Percentiles rank a stretch among this genome's conserved stretches.
Conservation (phyloP, 2,113 vertebrate genomes). For the Pelodiscus sinensis region DNA sequence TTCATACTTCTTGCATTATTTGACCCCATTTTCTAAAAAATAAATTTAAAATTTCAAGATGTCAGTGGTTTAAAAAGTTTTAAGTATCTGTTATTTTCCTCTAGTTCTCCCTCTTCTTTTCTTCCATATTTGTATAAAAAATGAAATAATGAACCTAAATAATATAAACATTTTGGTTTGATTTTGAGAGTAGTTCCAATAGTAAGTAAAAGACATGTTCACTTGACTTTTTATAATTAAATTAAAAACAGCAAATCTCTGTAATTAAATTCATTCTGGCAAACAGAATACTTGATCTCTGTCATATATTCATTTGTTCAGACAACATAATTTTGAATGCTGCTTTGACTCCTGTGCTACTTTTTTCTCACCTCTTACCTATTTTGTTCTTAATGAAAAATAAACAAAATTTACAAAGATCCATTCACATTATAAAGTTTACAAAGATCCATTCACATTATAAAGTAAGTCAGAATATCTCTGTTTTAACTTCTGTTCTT, state of each 20-base stretch:
- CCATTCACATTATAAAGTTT: background rate
- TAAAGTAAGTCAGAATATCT: background rate
- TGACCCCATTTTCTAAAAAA: background rate
- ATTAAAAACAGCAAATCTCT: background rate
- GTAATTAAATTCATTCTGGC: rapidly evolving
- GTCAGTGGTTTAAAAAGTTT: background rate
- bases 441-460: background rate
- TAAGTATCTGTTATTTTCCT: background rate
- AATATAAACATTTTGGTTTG: background rate
- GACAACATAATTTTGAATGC: background rate
- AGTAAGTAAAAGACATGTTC: background rate
- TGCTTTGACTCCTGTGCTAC: background rate
- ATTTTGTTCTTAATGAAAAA: background rate
- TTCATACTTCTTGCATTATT: background rate
- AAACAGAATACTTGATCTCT: background rate
- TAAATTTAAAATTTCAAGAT: background rate
- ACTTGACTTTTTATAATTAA: background rate
- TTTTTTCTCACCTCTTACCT: background rate
- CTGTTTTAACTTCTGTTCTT: background rate
- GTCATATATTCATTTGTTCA: background rate
- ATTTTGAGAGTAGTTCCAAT: background rate
- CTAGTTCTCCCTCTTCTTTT: background rate
- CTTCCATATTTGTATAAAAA: background rate
- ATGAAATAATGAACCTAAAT: background rate
- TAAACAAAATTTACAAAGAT: background rate